Conservation (phyloP, 2,113 vertebrate genomes). For the Struthio camelus region DNA sequence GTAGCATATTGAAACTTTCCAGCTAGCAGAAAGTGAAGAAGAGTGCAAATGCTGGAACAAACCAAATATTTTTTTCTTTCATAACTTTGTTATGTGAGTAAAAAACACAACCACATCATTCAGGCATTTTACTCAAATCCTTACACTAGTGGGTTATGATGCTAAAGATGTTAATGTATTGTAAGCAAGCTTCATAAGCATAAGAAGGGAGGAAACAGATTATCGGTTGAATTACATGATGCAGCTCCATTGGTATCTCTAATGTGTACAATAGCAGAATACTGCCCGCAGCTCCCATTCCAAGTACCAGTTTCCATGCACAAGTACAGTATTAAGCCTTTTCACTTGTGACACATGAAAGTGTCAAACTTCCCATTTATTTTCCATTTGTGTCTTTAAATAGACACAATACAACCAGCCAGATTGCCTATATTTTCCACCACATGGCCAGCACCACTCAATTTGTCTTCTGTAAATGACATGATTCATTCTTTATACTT, state of each 20-base stretch:
- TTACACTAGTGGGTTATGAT: background rate
- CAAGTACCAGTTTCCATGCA: background rate
- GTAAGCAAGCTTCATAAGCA: background rate
- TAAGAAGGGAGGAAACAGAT: background rate
- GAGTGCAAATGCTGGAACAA: background rate
- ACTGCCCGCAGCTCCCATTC: background rate
- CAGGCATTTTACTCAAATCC: background rate
- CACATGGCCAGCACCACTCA: background rate
- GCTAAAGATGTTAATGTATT: background rate
- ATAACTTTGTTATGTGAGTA: background rate
- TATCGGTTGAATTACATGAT: background rate
- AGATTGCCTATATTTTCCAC: slow-evolving; percentile 50
- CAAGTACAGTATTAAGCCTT: background rate
- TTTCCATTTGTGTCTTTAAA: slow-evolving; percentile 52
- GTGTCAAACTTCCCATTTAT: slow-evolving; percentile 25
- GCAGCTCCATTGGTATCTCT: background rate
- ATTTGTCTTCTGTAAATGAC: slow-evolving; percentile 29
- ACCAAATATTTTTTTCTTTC: slow-evolving; percentile 18
- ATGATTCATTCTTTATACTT: slow-evolving; percentile 17
- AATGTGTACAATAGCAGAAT: background rate
- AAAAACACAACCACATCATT: background rate
- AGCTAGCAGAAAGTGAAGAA: background rate
- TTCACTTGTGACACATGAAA: slow-evolving; percentile 1
- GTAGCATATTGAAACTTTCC: slow-evolving; percentile 15
- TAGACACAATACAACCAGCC: slow-evolving; percentile 7